Evolutionary conservation across 2,113 vertebrate species (phyloP).

Genomic region (Lycocorax pyrrhopterus): DNA sequence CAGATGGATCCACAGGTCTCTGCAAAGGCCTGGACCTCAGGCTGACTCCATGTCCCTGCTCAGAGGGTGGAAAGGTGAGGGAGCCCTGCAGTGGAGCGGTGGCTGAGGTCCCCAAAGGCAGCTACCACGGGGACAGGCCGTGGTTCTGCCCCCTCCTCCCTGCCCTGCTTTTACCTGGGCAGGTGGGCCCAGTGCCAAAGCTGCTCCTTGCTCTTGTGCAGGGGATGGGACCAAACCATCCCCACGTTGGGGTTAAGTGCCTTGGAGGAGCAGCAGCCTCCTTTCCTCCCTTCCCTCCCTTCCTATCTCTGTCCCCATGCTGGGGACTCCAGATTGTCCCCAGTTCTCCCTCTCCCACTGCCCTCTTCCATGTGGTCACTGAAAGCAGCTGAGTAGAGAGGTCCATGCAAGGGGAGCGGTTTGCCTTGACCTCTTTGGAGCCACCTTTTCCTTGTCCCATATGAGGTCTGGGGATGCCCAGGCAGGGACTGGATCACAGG

Average conservation of each 20-base stretch:
- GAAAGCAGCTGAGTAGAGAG: neutral
- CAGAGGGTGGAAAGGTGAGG: neutral
- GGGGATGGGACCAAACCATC: neutral
- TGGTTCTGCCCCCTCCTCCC: neutral
- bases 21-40: neutral
- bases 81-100: rapidly evolving
- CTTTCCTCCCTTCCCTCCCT: neutral
- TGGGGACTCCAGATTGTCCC: neutral
- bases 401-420: neutral
- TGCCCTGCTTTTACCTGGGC: neutral
- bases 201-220: neutral
- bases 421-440: neutral
- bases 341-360: rapidly evolving
- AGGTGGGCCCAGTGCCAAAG: neutral
- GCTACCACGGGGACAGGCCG: rapidly evolving
- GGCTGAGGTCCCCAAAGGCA: neutral
- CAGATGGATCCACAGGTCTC: neutral
- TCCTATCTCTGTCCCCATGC: neutral
- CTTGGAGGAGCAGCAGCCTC: conserved; percentile 30
- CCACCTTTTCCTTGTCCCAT: rapidly evolving
- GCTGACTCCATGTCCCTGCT: neutral
- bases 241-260: neutral
- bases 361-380: neutral
- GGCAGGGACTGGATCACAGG: neutral
- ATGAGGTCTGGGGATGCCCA: neutral